Conservation (phyloP, 37 sponge, comb jelly and placozoan genomes). For the Axinella damicornis region DNA sequence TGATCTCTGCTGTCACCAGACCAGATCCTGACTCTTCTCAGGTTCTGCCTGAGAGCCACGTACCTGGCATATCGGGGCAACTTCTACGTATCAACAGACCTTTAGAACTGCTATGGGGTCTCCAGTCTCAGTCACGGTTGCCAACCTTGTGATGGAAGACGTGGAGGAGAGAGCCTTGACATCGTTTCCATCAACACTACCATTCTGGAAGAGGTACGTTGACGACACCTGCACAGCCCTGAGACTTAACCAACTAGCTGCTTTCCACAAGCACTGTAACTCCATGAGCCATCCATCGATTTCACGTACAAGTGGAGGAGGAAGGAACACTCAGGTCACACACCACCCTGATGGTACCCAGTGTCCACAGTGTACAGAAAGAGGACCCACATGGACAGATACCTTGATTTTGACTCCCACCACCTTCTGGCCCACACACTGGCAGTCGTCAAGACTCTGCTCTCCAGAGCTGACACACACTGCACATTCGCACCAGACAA, state of each 20-base stretch:
- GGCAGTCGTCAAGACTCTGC: background rate
- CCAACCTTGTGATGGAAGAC: constrained; percentile 52
- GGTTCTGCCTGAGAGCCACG: too few relatives aligned
- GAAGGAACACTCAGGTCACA: background rate
- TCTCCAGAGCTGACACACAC: background rate
- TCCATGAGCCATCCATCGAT: too few relatives aligned
- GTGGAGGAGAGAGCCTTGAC: constrained; percentile 8
- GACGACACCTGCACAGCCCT: constrained; percentile 33
- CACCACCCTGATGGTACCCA: background rate
- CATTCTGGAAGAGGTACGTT: constrained; percentile 60
- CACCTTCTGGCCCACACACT: background rate
- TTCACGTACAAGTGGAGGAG: too few relatives aligned
- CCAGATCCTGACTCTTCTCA: too few relatives aligned
- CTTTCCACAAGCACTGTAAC: too few relatives aligned
- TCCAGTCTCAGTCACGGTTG: too few relatives aligned
- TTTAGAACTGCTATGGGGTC: too few relatives aligned
- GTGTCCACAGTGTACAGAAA: background rate
- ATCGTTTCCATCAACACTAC: background rate
- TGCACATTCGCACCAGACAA: too few relatives aligned
- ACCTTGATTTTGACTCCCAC: background rate
- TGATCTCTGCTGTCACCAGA: too few relatives aligned
- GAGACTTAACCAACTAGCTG: too few relatives aligned
- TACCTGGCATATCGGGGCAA: too few relatives aligned
- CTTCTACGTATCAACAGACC: too few relatives aligned
- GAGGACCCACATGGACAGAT: background rate